Evolutionary conservation across 2,113 vertebrate species (phyloP).

Genomic region (Channa maculata): DNA sequence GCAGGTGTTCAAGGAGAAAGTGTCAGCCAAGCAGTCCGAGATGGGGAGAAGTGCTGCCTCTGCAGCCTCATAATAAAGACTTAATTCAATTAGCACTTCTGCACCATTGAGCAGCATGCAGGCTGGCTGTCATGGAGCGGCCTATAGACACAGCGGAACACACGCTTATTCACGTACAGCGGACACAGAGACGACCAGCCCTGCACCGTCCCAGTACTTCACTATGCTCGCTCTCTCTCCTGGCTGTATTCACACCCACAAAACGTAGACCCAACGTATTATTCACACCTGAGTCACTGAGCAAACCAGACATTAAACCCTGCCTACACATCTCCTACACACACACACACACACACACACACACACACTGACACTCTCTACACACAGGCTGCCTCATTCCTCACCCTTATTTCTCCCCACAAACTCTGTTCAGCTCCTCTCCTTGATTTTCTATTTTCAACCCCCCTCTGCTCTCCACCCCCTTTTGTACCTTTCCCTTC

Average conservation of each 20-base stretch:
- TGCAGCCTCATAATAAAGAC: conserved; percentile 87
- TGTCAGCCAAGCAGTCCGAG: conserved; percentile 84
- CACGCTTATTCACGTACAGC: conserved; percentile 43
- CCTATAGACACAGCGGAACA: conserved; percentile 57
- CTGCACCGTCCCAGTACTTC: conserved; percentile 32
- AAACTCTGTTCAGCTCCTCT: conserved; percentile 35
- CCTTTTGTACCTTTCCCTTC: conserved; percentile 17
- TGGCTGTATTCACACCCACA: conserved; percentile 18
- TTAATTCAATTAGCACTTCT: conserved; percentile 87
- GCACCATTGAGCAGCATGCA: conserved; percentile 81
- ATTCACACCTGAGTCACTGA: conserved; percentile 69
- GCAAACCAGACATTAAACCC: conserved; percentile 62
- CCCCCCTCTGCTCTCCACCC: conserved; percentile 58
- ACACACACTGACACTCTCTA: conserved; percentile 50
- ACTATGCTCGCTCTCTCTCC: conserved; percentile 3
- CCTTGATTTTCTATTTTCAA: conserved; percentile 62
- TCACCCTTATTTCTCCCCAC: conserved; percentile 25
- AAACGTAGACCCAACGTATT: conserved; percentile 45
- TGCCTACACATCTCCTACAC: conserved; percentile 53
- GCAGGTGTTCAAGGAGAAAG: conserved; percentile 88
- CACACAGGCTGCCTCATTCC: conserved; percentile 31
- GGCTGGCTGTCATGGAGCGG: conserved; percentile 74
- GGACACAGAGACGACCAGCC: conserved; percentile 51
- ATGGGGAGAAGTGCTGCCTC: conserved; percentile 84
- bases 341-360: conserved; percentile 43